These are phyloP conservation scores for Tragopan temminckii DNA, from an alignment of 2,797 vertebrate species.

Conservation along the genomic window DNA sequence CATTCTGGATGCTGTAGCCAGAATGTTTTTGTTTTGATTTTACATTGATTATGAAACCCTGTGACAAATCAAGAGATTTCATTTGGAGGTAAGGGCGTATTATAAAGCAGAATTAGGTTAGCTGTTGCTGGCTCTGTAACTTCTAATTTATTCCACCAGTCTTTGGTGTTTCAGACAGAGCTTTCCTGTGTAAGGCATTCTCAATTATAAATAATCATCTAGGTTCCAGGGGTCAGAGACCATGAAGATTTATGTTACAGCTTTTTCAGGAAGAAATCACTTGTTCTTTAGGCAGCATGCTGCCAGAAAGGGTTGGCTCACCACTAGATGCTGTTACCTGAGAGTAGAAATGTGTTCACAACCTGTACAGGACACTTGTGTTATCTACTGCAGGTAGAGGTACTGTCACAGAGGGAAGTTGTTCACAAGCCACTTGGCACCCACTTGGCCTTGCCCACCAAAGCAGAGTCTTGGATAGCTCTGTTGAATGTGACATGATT, in stretches of 20 bases:
- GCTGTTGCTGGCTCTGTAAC: neutral
- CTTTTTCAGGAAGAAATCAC: neutral
- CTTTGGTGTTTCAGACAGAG: neutral
- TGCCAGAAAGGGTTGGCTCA: neutral
- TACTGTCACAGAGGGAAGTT: neutral
- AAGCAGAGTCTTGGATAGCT: neutral
- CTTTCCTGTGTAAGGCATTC: neutral
- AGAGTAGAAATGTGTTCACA: neutral
- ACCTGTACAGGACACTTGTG: neutral
- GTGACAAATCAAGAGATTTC: neutral
- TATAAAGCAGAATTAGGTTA: neutral
- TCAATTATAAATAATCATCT: neutral
- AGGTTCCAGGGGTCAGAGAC: neutral
- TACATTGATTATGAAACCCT: neutral
- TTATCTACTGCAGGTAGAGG: neutral
- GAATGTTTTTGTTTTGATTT: neutral
- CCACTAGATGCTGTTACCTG: neutral
- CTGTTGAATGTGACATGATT: neutral
- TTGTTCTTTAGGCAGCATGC: neutral
- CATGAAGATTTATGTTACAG: neutral
- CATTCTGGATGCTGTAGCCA: neutral
- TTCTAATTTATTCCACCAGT: neutral
- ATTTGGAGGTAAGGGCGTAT: neutral
- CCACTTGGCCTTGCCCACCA: neutral
- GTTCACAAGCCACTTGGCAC: neutral